Evolutionary conservation across 1,140 invertebrate genomes (phyloP), one percentile per base, ranked within the genome.

Genomic region (Maconellicoccus hirsutus): DNA sequence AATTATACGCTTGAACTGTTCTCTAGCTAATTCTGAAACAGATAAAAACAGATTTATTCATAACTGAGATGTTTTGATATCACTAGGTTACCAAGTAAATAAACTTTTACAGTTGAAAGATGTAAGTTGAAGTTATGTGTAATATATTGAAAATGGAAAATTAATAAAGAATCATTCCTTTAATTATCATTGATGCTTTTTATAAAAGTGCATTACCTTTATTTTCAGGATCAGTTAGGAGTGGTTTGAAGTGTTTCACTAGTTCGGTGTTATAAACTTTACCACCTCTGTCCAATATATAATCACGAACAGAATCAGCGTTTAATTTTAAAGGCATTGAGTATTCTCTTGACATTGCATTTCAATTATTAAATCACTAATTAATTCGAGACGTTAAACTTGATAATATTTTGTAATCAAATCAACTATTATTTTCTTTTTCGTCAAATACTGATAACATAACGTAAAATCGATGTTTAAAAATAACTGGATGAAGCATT

Each of bases 1-100:
- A 1, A 97, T 91, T 80, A 90, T 93, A 72, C 93, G 89, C 81
- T 95, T 95, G 78, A 96, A 96, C 74, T 87, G 86, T 74, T 86
- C 87, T 75, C 92, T 83, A 0, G 92, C 90, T 79, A 91, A 87
- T 79, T 88, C 89, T 92, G 83, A 72, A 87, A 87, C 76, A 72
- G 75, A 77, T 79, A 77, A 71, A 71, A 38, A 69, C 2, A 42
- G 69, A 16, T 52, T 52, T 52, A 16, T 52, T 52, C 6, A 16
- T 52, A 33, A 12, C 3, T 6, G 29, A 33, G 3, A 12, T 33
- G 29, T 52, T 52, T 14, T 16, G 6, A 52, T 52, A 52, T 52
- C n/a, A 19, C 42, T 52, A 52, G 42, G 42, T 16, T 52, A 52
- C 42, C 33, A 3, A 33, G 42, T 52, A 52, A 52, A 33, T 33